Evolutionary conservation across 2,797 vertebrate species (phyloP).

Genomic region (Hippocampus kuda): DNA sequence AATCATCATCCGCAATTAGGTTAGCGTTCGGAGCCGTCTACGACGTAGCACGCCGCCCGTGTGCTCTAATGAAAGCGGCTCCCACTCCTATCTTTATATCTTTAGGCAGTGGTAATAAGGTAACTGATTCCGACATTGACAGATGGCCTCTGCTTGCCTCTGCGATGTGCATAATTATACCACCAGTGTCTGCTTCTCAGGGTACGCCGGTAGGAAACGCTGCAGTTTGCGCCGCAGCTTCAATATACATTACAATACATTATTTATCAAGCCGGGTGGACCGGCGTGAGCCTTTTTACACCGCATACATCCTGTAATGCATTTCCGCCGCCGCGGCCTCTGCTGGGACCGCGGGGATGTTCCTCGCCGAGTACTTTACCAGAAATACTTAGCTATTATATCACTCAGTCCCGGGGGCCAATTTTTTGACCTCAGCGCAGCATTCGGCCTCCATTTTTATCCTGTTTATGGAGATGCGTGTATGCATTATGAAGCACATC

Average conservation of each 20-base stretch:
- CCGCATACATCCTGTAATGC: slow-evolving; percentile 66
- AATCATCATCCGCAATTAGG: slow-evolving; percentile 64
- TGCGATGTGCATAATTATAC: slow-evolving; percentile 69
- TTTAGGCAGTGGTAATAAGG: slow-evolving; percentile 71
- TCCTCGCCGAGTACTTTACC: slow-evolving; percentile 63
- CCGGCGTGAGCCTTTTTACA: slow-evolving; percentile 59
- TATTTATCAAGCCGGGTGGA: slow-evolving; percentile 65
- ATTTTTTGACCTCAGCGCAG: slow-evolving; percentile 57
- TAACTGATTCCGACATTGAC: slow-evolving; percentile 70
- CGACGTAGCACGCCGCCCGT: slow-evolving; percentile 55
- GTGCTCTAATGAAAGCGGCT: slow-evolving; percentile 65
- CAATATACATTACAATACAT: slow-evolving; percentile 74
- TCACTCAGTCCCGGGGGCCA: slow-evolving; percentile 62
- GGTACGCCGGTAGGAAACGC: slow-evolving; percentile 48
- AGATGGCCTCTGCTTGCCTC: slow-evolving; percentile 69
- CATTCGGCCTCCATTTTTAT: slow-evolving; percentile 44
- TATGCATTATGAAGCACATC: slow-evolving; percentile 53
- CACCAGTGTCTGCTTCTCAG: slow-evolving; percentile 55
- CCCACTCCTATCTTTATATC: slow-evolving; percentile 68
- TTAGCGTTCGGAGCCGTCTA: slow-evolving; percentile 58
- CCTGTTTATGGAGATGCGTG: slow-evolving; percentile 59
- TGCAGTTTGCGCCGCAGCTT: slow-evolving; percentile 54
- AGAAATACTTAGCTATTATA: slow-evolving; percentile 68
- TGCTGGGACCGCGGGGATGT: slow-evolving; percentile 57
- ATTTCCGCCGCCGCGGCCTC: slow-evolving; percentile 62